phyloP scores from a whole-genome alignment of 2,888 invertebrate species.

The Chymomyza amoena region DNA sequence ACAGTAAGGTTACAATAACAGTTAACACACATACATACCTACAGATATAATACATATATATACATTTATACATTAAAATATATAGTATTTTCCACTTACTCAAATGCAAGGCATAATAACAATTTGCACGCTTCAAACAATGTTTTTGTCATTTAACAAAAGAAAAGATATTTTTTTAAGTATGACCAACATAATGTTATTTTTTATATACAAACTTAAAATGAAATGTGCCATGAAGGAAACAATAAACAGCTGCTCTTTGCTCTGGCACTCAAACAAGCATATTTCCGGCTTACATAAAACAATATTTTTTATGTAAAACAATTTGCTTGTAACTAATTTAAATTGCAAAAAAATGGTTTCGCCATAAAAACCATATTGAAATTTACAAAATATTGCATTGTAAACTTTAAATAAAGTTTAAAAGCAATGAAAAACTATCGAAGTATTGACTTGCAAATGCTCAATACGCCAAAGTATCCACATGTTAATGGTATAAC shows the following conservation, averaged over 20 bases:
- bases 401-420: conserved; percentile 16
- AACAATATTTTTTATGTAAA: background rate
- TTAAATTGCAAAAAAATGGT: conserved; percentile 45
- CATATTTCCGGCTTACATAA: too few species aligned
- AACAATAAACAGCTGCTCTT: conserved; percentile 36
- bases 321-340: conserved; percentile 35
- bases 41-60: background rate
- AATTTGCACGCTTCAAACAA: background rate
- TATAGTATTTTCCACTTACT: conserved; percentile 42
- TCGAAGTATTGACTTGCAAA: too few species aligned
- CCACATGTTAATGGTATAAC: too few species aligned
- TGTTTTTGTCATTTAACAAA: background rate
- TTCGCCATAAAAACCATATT: conserved; percentile 24
- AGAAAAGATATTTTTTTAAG: too few species aligned
- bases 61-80: too few species aligned
- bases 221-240: conserved; percentile 19
- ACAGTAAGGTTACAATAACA: background rate
- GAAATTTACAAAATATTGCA: background rate
- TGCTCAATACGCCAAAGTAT: too few species aligned
- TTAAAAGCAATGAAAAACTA: background rate
- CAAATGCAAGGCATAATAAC: conserved; percentile 28
- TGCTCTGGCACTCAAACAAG: conserved; percentile 26
- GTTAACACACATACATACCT: background rate
- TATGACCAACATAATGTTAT: too few species aligned
- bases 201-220: conserved; percentile 27